These are phyloP conservation scores for Oegoconia quadripuncta DNA, from an alignment of 2,888 invertebrate species.

Conservation along the genomic window DNA sequence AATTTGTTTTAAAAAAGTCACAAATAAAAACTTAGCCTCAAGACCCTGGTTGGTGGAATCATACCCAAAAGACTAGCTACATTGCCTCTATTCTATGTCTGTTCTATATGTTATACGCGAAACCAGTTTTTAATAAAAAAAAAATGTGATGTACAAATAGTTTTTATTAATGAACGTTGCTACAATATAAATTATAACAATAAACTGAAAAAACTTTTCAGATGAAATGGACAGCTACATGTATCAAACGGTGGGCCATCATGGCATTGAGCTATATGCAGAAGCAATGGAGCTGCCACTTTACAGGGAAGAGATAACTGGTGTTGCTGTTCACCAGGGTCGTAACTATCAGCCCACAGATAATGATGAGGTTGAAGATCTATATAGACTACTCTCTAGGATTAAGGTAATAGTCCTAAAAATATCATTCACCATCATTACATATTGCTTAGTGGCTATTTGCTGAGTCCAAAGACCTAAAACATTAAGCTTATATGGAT, in stretches of 20 bases:
- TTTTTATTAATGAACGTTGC: no score
- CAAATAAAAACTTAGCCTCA: no score
- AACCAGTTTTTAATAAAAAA: no score
- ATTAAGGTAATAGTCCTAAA: constrained; percentile 79
- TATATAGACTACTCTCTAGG: constrained; percentile 88
- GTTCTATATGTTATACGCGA: no score
- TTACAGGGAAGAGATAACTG: constrained; percentile 90
- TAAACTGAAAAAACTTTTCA: constrained; percentile 44
- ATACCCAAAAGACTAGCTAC: no score
- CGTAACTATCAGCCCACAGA: constrained; percentile 89
- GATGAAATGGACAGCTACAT: constrained; percentile 98
- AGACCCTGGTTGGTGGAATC: no score
- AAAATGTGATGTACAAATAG: no score
- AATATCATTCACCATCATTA: constrained; percentile 9
- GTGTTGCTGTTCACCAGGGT: constrained; percentile 88
- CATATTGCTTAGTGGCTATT: no score
- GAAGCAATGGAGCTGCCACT: constrained; percentile 96
- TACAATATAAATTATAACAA: background rate
- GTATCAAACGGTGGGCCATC: constrained; percentile 99
- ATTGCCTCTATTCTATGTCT: no score
- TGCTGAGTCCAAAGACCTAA: no score
- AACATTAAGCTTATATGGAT: background rate
- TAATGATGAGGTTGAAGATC: constrained; percentile 98
- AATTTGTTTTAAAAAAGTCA: no score
- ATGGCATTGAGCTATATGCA: constrained; percentile 94